These are phyloP conservation scores for Cynaeus angustus DNA, from an alignment of 2,888 invertebrate genomes.

Conservation along the genomic window DNA sequence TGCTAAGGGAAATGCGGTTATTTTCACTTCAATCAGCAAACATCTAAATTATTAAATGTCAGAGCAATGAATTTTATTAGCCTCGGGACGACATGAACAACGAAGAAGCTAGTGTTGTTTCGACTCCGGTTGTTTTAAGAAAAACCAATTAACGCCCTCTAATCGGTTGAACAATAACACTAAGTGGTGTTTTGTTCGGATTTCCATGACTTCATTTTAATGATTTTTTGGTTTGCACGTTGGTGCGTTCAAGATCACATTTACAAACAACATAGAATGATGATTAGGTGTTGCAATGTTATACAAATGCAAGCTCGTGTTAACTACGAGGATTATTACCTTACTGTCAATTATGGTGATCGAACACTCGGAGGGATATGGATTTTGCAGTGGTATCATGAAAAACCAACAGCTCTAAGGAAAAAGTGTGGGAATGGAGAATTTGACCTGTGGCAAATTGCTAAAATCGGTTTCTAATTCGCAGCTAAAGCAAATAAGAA, in stretches of 20 bases:
- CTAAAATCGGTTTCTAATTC: no score
- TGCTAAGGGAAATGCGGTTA: slow-evolving; percentile 16
- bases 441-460: no score
- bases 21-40: slow-evolving; percentile 1
- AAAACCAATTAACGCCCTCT: slow-evolving; percentile 29
- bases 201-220: neutral
- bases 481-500: no score
- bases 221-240: neutral
- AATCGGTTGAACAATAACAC: slow-evolving; percentile 23
- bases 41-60: slow-evolving; percentile 20
- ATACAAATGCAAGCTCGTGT: neutral
- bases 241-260: neutral
- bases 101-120: slow-evolving; percentile 28
- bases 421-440: no score
- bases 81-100: slow-evolving; percentile 12
- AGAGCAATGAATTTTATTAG: slow-evolving; percentile 28
- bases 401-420: no score
- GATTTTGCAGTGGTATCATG: neutral
- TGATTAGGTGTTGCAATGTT: neutral
- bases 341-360: neutral
- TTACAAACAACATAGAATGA: neutral
- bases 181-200: slow-evolving; percentile 33
- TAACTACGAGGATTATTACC: neutral
- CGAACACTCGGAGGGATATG: neutral
- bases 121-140: slow-evolving; percentile 25